Evolutionary conservation across 64 coral and sea anemone species (phyloP).

Genomic region (Montipora foliosa): DNA sequence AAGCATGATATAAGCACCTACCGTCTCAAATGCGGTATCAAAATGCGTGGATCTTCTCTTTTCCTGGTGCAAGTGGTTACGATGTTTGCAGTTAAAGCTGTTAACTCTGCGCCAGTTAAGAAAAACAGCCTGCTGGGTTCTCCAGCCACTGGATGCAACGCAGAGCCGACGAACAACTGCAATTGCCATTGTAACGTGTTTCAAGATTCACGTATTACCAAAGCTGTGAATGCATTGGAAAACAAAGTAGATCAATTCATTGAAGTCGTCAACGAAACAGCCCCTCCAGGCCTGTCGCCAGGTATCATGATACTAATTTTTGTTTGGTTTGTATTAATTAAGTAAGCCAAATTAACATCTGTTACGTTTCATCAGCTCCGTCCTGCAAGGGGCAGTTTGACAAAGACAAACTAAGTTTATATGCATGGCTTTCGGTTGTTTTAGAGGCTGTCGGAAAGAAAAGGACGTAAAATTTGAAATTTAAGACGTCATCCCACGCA

Average conservation of each 20-base stretch:
- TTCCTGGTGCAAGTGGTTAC: no score
- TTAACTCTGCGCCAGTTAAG: background rate
- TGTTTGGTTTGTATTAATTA: no score
- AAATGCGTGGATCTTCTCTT: no score
- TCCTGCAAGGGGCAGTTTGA: constrained; percentile 1
- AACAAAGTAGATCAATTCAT: background rate
- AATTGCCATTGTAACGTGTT: background rate
- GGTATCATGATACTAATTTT: background rate
- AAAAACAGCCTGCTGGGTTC: background rate
- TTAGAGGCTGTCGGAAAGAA: no score
- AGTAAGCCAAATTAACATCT: no score
- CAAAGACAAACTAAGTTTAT: background rate
- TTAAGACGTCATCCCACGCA: no score
- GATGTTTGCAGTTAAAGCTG: background rate
- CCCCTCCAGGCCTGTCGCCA: background rate
- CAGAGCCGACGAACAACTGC: background rate
- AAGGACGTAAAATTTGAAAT: no score
- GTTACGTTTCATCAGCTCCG: no score
- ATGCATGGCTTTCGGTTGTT: background rate
- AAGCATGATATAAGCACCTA: no score
- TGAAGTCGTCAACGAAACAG: background rate
- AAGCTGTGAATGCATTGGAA: background rate
- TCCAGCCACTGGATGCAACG: background rate
- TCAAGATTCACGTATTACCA: background rate
- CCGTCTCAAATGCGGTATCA: no score